phyloP scores from a whole-genome alignment of 2,113 vertebrate species.

The Vireo altiloquus region DNA sequence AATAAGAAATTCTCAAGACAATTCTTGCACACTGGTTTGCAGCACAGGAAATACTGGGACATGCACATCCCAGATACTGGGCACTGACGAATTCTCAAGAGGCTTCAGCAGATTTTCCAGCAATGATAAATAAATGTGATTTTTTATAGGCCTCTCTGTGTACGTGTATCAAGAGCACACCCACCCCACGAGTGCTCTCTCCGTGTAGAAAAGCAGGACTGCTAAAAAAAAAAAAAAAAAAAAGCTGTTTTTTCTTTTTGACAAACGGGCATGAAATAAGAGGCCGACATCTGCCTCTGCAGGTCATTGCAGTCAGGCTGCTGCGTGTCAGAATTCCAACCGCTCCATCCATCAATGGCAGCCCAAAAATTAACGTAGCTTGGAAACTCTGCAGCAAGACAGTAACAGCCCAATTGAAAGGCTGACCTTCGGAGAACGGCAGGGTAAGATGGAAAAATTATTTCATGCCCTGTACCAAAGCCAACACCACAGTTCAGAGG shows the following conservation, averaged over 20 bases:
- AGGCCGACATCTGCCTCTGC: slow-evolving; percentile 76
- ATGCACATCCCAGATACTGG: neutral
- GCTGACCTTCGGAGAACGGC: slow-evolving; percentile 74
- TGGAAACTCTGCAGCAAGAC: slow-evolving; percentile 75
- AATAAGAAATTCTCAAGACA: neutral
- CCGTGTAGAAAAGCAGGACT: neutral
- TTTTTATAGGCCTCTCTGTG: neutral
- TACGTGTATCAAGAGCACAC: neutral
- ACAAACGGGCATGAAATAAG: slow-evolving; percentile 81
- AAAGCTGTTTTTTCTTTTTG: slow-evolving; percentile 69
- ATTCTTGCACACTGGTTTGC: neutral
- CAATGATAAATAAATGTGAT: neutral
- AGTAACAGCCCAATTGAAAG: slow-evolving; percentile 76
- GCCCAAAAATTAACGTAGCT: slow-evolving; percentile 76
- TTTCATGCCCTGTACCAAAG: slow-evolving; percentile 73
- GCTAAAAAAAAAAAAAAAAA: slow-evolving; percentile 36
- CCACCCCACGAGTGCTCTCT: neutral
- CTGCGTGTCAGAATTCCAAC: slow-evolving; percentile 80
- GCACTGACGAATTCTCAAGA: neutral
- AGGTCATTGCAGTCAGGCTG: slow-evolving; percentile 78
- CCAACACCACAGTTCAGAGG: slow-evolving; percentile 68
- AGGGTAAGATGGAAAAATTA: slow-evolving; percentile 73
- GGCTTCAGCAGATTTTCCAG: neutral
- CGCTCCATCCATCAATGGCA: slow-evolving; percentile 82
- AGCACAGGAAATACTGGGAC: neutral